Evolutionary conservation across 2,888 invertebrate genomes (phyloP), one percentile per base, ranked within the genome.

Genomic region (Cephus spinipes): DNA sequence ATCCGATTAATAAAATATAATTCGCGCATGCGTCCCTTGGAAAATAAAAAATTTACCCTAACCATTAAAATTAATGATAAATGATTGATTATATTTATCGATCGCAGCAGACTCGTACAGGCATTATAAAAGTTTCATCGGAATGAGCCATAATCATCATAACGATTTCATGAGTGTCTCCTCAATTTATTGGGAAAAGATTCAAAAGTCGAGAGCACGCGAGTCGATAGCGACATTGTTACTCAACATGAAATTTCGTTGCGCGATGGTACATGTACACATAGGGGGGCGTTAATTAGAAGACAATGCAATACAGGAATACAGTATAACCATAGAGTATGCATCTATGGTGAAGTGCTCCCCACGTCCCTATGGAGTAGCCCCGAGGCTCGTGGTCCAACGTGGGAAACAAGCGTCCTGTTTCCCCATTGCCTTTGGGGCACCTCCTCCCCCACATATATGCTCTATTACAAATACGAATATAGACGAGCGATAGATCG

Each of bases 371-470:
- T 78, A 84, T 85, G 85, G 83, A 85, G 85, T 83, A 86, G 85
- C 87, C 87, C 83, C 80, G 82, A 84, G 87, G 85, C 82, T 81
- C 80, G 33, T 79, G 82, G 85, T 86, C 84, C 86, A 85, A 84
- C 88, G 88, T 88, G 87, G 87, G 88, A 88, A 88, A 87, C 85
- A 85, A 83, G 83, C 86, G 84, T 86, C 83, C 87, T 87, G 88
- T 86, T 85, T 23, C 55, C 55, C 83, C 82, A 85, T 85, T 84
- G 87, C 88, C 88, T 86, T 85, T 82, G 85, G 87, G 85, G 87
- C 82, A 84, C 85, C 82, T 81, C 81, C 84, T 81, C 82, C 81
- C 78, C 77, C 78, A 74, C 55, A 32, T 71, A 71, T 71, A 31
- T 33, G 31, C 31, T 33, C 31, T 15, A 71, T 32, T 71, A 31